Conservation (phyloP, 2,797 vertebrate species). For the Botia almorhae region DNA sequence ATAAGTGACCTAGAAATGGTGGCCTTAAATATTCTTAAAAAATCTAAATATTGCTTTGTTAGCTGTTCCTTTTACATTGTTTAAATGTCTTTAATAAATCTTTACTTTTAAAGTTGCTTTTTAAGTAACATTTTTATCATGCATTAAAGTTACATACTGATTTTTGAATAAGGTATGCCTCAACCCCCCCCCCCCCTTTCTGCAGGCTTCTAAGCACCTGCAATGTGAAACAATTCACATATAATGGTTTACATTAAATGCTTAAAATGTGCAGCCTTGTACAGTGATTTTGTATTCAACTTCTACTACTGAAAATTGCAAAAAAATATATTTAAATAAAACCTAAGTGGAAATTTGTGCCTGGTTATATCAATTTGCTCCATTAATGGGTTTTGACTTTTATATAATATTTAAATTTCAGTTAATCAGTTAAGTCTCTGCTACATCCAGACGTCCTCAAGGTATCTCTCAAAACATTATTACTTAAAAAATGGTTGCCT, state of each 20-base stretch:
- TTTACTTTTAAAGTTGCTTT: too few species aligned
- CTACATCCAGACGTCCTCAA: background rate
- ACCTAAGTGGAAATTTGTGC: background rate
- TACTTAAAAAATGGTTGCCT: slow-evolving; percentile 13
- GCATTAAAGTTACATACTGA: too few species aligned
- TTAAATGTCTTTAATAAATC: too few species aligned
- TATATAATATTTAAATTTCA: background rate
- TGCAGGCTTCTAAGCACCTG: background rate
- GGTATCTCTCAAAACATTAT: background rate
- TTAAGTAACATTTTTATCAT: too few species aligned
- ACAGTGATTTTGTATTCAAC: background rate
- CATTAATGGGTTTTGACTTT: background rate
- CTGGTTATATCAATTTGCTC: background rate
- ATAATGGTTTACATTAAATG: too few species aligned
- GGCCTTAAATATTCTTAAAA: too few species aligned
- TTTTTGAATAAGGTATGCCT: background rate
- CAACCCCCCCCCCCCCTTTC: too few species aligned
- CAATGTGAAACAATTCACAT: background rate
- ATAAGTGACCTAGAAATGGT: background rate
- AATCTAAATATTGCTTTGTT: too few species aligned
- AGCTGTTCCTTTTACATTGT: too few species aligned
- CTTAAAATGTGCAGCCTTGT: background rate
- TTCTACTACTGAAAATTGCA: background rate
- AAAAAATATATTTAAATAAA: background rate
- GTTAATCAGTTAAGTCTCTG: background rate